Evolutionary conservation across 2,113 vertebrate genomes (phyloP).

Genomic region (Cyanoderma ruficeps): DNA sequence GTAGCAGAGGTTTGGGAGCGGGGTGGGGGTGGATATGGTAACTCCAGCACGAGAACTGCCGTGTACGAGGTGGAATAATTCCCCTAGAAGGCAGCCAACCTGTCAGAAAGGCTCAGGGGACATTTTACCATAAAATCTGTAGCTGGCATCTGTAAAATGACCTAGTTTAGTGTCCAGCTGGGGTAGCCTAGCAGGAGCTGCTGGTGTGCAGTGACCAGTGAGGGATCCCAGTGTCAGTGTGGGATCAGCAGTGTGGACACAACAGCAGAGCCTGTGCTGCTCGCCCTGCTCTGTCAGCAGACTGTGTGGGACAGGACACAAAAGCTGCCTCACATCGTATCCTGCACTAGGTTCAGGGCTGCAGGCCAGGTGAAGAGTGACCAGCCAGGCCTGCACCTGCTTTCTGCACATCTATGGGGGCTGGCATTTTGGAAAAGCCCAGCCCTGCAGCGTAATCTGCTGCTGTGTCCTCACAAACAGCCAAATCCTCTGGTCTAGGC

Average conservation of each 20-base stretch:
- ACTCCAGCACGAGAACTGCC: not conserved
- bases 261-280: not conserved
- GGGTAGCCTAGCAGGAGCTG: not conserved
- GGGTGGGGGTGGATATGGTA: not conserved
- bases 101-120: not conserved
- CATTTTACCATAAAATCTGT: not conserved
- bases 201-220: not conserved
- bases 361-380: not conserved
- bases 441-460: not conserved
- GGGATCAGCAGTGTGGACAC: not conserved
- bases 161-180: not conserved
- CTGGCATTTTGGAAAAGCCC: not conserved
- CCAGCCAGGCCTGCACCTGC: not conserved
- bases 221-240: not conserved
- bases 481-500: not conserved
- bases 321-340: not conserved
- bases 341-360: not conserved
- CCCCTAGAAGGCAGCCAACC: not conserved
- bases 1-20: not conserved
- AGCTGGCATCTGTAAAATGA: not conserved
- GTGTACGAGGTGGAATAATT: not conserved
- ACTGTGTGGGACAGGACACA: too few species aligned
- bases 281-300: not conserved
- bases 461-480: not conserved
- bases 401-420: not conserved